Conservation (phyloP, 2,113 vertebrate species). For the Carettochelys insculpta region DNA sequence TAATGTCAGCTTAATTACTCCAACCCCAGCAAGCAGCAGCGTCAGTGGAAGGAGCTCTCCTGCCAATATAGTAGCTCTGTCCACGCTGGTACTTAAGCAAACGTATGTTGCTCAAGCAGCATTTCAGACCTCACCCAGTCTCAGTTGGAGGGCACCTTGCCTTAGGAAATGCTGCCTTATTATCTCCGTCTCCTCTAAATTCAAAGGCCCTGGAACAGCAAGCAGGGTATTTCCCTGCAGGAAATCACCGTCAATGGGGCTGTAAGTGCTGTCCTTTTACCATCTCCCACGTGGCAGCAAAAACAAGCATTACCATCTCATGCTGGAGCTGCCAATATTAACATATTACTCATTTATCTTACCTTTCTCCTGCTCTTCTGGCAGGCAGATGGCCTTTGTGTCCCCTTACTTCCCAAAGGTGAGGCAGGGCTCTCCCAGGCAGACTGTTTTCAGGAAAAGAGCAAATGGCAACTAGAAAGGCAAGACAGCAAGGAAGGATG, state of each 20-base stretch:
- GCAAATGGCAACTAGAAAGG: fast-evolving
- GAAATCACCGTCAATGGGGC: no score
- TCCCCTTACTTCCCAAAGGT: no score
- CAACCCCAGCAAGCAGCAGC: no score
- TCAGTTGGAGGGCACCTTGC: not conserved
- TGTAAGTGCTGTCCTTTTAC: no score
- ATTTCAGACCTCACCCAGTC: not conserved
- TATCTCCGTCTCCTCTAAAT: not conserved
- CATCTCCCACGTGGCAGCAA: not conserved
- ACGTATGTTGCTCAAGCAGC: no score
- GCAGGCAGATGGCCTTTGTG: fast-evolving
- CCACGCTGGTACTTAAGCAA: no score
- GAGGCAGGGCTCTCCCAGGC: not conserved
- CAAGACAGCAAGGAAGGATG: fast-evolving
- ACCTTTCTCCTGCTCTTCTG: fast-evolving
- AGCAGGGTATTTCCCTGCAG: no score
- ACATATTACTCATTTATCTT: fast-evolving
- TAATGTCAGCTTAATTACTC: no score
- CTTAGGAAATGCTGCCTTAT: not conserved
- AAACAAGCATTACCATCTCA: not conserved
- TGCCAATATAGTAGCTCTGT: no score
- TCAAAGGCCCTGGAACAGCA: not conserved
- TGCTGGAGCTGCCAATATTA: fast-evolving
- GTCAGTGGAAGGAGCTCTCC: no score
- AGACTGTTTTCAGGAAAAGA: fast-evolving